phyloP scores from a whole-genome alignment of 2,113 vertebrate species.

The Piliocolobus tephrosceles region DNA sequence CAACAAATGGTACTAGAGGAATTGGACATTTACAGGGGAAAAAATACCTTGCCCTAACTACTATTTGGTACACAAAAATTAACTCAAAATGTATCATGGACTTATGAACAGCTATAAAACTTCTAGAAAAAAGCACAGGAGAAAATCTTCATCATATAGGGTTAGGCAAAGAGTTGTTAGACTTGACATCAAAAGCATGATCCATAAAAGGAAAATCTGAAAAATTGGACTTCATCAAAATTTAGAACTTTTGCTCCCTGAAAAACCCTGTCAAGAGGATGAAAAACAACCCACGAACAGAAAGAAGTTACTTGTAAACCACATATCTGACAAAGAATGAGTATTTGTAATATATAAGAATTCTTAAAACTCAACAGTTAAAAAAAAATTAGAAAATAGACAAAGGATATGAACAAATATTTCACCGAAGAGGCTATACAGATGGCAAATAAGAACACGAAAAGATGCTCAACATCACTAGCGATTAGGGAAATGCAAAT shows the following conservation, averaged over 20 bases:
- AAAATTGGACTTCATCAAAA: not conserved
- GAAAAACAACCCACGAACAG: not conserved
- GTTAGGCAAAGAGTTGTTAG: not conserved
- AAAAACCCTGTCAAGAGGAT: not conserved
- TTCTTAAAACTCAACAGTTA: not conserved
- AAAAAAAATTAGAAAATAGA: not conserved
- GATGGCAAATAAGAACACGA: not conserved
- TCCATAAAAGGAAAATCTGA: not conserved
- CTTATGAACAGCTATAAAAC: not conserved
- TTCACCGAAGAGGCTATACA: not conserved
- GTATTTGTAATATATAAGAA: not conserved
- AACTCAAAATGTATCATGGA: not conserved
- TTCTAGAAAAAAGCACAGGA: not conserved
- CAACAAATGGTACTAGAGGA: not conserved
- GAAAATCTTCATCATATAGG: not conserved
- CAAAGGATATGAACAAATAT: not conserved
- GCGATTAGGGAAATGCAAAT: not conserved
- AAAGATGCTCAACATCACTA: not conserved
- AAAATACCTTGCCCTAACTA: not conserved
- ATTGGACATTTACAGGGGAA: not conserved
- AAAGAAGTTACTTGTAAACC: not conserved
- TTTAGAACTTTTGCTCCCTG: not conserved
- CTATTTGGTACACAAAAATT: not conserved
- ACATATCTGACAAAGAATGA: not conserved
- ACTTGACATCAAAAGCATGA: not conserved